Evolutionary conservation across 2,888 invertebrate genomes (phyloP).

Genomic region (Pilophorus perplexus): DNA sequence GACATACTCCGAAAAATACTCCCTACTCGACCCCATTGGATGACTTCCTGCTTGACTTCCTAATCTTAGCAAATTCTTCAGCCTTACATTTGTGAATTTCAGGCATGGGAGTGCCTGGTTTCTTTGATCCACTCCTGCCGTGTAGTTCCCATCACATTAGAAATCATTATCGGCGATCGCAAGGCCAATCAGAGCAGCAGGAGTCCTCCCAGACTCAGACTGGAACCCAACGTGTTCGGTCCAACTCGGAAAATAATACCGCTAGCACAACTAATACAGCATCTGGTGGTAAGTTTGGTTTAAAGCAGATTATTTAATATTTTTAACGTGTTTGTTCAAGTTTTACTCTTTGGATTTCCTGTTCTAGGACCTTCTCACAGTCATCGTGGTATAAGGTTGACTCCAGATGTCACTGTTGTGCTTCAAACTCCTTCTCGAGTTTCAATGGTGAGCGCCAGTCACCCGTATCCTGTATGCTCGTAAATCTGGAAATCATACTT

Average conservation of each 20-base stretch:
- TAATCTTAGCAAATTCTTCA: too few species aligned
- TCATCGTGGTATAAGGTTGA: slow-evolving; percentile 10
- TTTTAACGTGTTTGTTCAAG: not conserved
- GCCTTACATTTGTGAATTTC: too few species aligned
- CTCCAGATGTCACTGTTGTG: slow-evolving; percentile 35
- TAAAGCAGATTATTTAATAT: not conserved
- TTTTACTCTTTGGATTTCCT: not conserved
- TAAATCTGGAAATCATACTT: not conserved
- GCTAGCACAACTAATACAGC: slow-evolving; percentile 1
- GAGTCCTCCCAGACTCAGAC: slow-evolving; percentile 37
- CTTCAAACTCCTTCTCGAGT: slow-evolving; percentile 21
- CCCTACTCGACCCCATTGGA: too few species aligned
- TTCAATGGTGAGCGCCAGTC: slow-evolving; percentile 25
- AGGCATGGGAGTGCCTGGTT: slow-evolving; percentile 47
- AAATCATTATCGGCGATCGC: slow-evolving; percentile 47
- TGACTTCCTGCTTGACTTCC: too few species aligned
- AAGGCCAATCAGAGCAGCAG: slow-evolving; percentile 28
- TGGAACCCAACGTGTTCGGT: slow-evolving; percentile 12
- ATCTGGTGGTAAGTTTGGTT: not conserved
- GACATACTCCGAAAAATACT: too few species aligned
- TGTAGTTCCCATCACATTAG: slow-evolving; percentile 70
- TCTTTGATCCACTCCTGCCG: slow-evolving; percentile 66
- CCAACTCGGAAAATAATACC: slow-evolving; percentile 13
- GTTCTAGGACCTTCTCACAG: slow-evolving; percentile 5
- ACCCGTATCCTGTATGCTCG: not conserved